Evolutionary conservation across 2,797 vertebrate species (phyloP), one percentile per base, ranked within the genome.

Genomic region (Hippocampus kuda): DNA sequence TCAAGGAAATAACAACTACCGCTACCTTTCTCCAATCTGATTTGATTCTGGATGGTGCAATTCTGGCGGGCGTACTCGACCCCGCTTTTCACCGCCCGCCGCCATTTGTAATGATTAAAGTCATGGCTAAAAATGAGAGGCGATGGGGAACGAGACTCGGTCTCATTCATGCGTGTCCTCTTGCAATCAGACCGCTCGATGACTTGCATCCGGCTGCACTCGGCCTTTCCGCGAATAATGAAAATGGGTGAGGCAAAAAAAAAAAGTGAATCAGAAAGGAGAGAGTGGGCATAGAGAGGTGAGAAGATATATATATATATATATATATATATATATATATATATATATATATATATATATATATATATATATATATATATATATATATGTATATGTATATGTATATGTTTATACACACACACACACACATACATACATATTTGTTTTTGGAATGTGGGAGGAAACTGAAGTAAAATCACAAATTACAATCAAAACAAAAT

Each of bases 101-200:
- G 74, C 81, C 81, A 88, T 85, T 85, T 86, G 75, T 66, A 71
- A 81, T 77, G 84, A 87, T 86, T 83, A 82, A 87, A 84, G 75
- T 77, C 75, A 71, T 68, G 77, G 79, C 71, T 85, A 75, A 77
- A 72, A 82, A 75, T 66, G 5, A 71, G 30, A 75, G 73, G 73
- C 82, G 81, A 80, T 81, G 83, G 80, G 75, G 65, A 83, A 81
- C 81, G 80, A 66, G 78, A 81, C 65, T 81, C 68, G 71, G 70
- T 79, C 74, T 81, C 80, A 81, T 76, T 87, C 84, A 81, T 70
- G 78, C 78, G 72, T 79, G 72, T 76, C 80, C 70, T 67, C 34
- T 38, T 76, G 81, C 83, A 89, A 86, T 85, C 81, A 85, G 77
- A 72, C 68, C 72, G 38, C 41, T 44, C 79, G 78, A 83, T 85